phyloP scores from a whole-genome alignment of 1,140 invertebrate species.

The Bombus waltoni region DNA sequence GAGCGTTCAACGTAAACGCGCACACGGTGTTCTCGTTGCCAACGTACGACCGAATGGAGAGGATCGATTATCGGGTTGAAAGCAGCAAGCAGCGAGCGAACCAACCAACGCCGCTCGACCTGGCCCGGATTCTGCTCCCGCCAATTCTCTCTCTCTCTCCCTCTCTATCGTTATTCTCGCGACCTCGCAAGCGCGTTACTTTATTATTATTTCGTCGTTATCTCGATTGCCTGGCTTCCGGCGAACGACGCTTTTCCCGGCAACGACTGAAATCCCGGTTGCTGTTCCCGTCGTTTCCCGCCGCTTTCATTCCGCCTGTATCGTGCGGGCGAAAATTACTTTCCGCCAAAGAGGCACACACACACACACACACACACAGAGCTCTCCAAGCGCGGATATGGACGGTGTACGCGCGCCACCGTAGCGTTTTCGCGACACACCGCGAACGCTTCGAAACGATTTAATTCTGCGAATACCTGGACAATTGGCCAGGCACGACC shows the following conservation, averaged over 20 bases:
- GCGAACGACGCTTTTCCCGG: conserved; percentile 30
- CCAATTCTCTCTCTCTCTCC: neutral
- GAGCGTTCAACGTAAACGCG: conserved; percentile 50
- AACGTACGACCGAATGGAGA: conserved; percentile 25
- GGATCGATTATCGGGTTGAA: conserved; percentile 62
- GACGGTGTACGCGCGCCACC: no score
- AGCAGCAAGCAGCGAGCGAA: conserved; percentile 25
- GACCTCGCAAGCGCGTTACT: conserved; percentile 6
- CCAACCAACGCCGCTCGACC: neutral
- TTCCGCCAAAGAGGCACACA: neutral
- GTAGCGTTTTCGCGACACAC: no score
- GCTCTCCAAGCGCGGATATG: no score
- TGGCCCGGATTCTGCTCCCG: conserved; percentile 8
- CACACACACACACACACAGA: neutral
- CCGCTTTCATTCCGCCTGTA: neutral
- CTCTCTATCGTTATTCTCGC: neutral
- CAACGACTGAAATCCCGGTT: conserved; percentile 7
- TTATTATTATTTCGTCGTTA: conserved; percentile 42
- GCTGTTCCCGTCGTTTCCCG: neutral
- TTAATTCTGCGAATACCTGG: neutral
- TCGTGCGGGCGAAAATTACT: conserved; percentile 19
- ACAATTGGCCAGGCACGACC: conserved; percentile 5
- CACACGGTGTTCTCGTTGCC: conserved; percentile 33
- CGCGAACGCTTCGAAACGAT: neutral
- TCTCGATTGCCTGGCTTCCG: conserved; percentile 6